Conservation (phyloP, 2,113 vertebrate species). For the Nothobranchius kuhntae region DNA sequence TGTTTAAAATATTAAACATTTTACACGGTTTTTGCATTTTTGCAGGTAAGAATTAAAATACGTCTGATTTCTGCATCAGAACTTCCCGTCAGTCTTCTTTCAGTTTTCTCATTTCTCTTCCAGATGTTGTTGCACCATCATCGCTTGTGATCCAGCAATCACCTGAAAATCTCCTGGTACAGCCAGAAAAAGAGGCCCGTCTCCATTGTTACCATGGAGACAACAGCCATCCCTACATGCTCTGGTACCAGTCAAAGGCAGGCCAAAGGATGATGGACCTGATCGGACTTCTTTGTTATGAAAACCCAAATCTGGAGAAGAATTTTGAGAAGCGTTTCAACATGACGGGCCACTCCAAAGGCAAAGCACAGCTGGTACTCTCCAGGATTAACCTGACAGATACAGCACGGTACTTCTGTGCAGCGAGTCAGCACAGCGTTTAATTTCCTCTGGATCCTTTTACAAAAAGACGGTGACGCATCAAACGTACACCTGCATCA, state of each 20-base stretch:
- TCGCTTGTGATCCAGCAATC: constrained; percentile 29
- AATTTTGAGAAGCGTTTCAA: constrained; percentile 16
- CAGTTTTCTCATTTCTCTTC: not conserved
- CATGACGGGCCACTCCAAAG: constrained; percentile 29
- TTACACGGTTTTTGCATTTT: constrained; percentile 10
- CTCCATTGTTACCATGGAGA: constrained; percentile 45
- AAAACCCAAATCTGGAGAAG: constrained; percentile 8
- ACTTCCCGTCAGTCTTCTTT: not conserved
- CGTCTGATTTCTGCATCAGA: not conserved
- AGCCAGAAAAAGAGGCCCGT: not conserved
- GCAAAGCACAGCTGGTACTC: constrained; percentile 19
- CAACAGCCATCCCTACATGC: constrained; percentile 43
- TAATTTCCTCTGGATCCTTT: constrained; percentile 7
- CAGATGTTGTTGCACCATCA: constrained; percentile 4
- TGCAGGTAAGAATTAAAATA: constrained; percentile 33
- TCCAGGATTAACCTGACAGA: not conserved
- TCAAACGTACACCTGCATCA: constrained; percentile 26
- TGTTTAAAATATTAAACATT: no score
- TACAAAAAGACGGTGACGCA: constrained; percentile 36
- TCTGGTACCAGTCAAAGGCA: constrained; percentile 35
- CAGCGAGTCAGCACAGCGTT: constrained; percentile 35
- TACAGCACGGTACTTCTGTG: constrained; percentile 50
- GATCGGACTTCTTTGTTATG: constrained; percentile 38
- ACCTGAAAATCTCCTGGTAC: constrained; percentile 7
- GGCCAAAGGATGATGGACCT: constrained; percentile 23